These are phyloP conservation scores for Aspidapion aeneum DNA, from an alignment of 2,888 invertebrate species.

Conservation along the genomic window DNA sequence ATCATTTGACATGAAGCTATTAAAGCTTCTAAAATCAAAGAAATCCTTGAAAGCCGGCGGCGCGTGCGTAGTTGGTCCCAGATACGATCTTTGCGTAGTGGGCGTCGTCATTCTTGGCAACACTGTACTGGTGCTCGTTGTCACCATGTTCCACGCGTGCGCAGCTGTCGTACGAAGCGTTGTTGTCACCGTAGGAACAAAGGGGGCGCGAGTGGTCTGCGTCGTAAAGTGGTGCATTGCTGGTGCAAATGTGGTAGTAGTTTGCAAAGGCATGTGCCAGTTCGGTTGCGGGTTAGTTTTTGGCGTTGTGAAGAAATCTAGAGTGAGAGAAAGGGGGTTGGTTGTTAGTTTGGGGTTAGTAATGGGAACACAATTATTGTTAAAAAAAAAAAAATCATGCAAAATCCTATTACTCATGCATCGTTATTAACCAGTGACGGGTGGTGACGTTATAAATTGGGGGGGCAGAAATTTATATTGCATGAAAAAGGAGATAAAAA, in stretches of 20 bases:
- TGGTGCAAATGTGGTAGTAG: not conserved
- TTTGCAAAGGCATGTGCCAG: conserved; percentile 25
- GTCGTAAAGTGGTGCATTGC: conserved; percentile 24
- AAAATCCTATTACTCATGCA: no score
- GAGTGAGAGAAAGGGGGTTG: not conserved
- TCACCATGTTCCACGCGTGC: conserved; percentile 45
- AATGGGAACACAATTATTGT: no score
- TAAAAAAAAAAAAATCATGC: conserved; percentile 6
- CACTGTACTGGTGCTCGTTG: conserved; percentile 62
- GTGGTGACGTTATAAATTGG: no score
- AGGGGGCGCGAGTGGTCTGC: conserved; percentile 31
- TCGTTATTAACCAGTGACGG: no score
- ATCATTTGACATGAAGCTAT: conserved; percentile 40
- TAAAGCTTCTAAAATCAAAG: conserved; percentile 47
- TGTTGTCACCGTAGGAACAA: conserved; percentile 34
- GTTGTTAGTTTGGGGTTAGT: not conserved
- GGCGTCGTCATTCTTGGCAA: conserved; percentile 62
- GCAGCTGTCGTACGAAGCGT: conserved; percentile 38
- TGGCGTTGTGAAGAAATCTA: conserved; percentile 39
- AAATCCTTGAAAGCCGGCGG: conserved; percentile 39
- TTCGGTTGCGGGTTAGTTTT: conserved; percentile 39
- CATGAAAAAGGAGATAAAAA: no score
- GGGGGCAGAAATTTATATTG: no score
- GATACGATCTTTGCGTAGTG: conserved; percentile 38
- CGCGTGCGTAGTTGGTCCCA: conserved; percentile 23